Evolutionary conservation across 2,113 vertebrate species (phyloP), one percentile per base, ranked within the genome.

Genomic region (Alosa alosa): DNA sequence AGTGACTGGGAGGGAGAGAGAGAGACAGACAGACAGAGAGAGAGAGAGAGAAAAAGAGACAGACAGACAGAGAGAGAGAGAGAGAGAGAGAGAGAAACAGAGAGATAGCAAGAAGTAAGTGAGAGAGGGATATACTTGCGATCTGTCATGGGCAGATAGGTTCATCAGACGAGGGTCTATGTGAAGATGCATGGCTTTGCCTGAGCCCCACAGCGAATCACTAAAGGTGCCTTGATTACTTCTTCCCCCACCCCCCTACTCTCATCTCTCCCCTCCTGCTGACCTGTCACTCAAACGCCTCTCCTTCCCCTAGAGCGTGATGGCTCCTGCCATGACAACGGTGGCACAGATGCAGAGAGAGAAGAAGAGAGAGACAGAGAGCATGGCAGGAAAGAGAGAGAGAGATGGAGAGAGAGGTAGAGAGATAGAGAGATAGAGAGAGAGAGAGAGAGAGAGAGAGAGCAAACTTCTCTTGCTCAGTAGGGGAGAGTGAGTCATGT

Each of bases 101-200:
- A 39, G 31, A 36, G 31, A 39, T 7, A 13, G n/a, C 31, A 10
- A 39, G 36, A 39, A 78, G 72, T 15, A 10, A 17, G 72, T 15
- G 72, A 4, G 31, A 78, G 72, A 36, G 31, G 11, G 31, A 78
- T 8, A 18, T 60, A 22, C 55, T 6, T 68, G 84, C 0, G 25
- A 83, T 87, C 81, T 86, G 87, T 85, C 81, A 45, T 31, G 85
- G 60, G 82, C n/a, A 91, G 89, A 88, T 75, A 81, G 83, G 85
- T 83, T 88, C 82, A 87, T 25, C 31, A 68, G 82, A 68, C 6
- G 64, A 46, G 46, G 50, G 87, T 86, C 49, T 82, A 86, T 87
- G 85, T 84, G 81, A 88, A 86, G 45, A 88, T 72, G 82, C n/a
- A 81, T 78, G 39, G 47, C 50, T 46, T 31, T 31, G 64, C 64